These are phyloP conservation scores for Cheiracanthium punctorium DNA, from an alignment of 2,888 invertebrate species.

Conservation along the genomic window DNA sequence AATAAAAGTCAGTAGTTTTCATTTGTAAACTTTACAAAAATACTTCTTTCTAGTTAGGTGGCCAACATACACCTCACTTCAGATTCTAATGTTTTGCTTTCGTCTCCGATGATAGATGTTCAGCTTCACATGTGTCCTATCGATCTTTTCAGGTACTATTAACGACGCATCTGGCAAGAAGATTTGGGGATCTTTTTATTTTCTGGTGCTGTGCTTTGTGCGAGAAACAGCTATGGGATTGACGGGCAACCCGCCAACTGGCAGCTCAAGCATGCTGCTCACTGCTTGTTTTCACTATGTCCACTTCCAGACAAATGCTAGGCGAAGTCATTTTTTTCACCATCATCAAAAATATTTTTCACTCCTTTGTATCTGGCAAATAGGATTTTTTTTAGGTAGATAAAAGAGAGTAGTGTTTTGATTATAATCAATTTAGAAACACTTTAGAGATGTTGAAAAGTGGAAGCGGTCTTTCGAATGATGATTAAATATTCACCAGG, in stretches of 20 bases:
- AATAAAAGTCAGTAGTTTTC: neutral
- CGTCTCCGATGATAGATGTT: conserved; percentile 60
- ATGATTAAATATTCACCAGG: too few species aligned
- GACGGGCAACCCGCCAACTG: conserved; percentile 47
- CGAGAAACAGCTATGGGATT: conserved; percentile 47
- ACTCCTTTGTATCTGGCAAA: neutral
- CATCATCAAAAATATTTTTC: neutral
- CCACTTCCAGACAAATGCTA: conserved; percentile 63
- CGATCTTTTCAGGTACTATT: conserved; percentile 68
- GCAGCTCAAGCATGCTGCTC: conserved; percentile 43
- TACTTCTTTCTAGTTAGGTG: neutral
- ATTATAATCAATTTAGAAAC: too few species aligned
- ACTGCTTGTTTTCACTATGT: conserved; percentile 59
- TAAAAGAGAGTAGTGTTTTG: neutral
- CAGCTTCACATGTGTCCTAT: conserved; percentile 56
- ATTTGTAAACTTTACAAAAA: too few species aligned
- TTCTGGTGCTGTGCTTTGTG: conserved; percentile 41
- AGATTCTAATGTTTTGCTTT: conserved; percentile 25
- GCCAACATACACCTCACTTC: neutral
- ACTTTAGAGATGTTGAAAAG: too few species aligned
- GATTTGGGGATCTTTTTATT: conserved; percentile 52
- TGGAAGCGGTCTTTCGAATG: too few species aligned
- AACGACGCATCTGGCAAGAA: conserved; percentile 65
- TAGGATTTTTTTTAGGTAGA: neutral
- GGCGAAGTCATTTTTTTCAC: conserved; percentile 33